Evolutionary conservation across 1,140 invertebrate species (phyloP).

Genomic region (Drosophila burlai): DNA sequence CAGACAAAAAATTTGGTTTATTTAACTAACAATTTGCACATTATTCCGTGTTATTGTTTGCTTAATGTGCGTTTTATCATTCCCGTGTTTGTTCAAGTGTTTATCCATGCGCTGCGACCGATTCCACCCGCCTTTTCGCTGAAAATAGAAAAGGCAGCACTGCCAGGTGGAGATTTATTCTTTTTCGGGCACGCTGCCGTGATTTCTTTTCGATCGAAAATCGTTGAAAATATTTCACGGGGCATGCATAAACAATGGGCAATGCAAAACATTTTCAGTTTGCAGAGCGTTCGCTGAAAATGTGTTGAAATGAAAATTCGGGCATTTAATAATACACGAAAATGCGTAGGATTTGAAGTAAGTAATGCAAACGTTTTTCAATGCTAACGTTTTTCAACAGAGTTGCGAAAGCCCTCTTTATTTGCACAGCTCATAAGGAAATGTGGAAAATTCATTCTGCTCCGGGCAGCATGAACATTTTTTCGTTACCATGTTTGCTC

Average conservation of each 20-base stretch:
- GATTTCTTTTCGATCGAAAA: constrained; percentile 20
- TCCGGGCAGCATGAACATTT: constrained; percentile 10
- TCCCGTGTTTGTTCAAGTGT: constrained; percentile 54
- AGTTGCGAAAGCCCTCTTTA: neutral
- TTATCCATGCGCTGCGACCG: constrained; percentile 33
- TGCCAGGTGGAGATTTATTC: constrained; percentile 46
- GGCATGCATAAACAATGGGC: constrained; percentile 46
- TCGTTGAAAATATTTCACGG: constrained; percentile 37
- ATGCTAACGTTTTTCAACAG: too few species aligned
- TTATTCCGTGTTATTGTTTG: constrained; percentile 64
- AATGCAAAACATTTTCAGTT: constrained; percentile 31
- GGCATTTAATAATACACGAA: constrained; percentile 11
- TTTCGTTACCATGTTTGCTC: constrained; percentile 29
- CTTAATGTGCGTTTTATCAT: constrained; percentile 63
- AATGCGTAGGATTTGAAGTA: neutral
- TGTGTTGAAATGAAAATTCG: constrained; percentile 20
- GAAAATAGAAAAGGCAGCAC: neutral
- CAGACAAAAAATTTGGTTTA: constrained; percentile 45
- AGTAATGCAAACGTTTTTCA: constrained; percentile 2
- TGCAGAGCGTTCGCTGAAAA: constrained; percentile 2
- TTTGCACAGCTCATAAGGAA: neutral
- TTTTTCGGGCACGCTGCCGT: constrained; percentile 11
- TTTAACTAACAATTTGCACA: constrained; percentile 64
- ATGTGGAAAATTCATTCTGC: constrained; percentile 6
- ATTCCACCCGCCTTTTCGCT: constrained; percentile 9